phyloP scores from a whole-genome alignment of 2,797 vertebrate genomes.

The Anniella stebbinsi region DNA sequence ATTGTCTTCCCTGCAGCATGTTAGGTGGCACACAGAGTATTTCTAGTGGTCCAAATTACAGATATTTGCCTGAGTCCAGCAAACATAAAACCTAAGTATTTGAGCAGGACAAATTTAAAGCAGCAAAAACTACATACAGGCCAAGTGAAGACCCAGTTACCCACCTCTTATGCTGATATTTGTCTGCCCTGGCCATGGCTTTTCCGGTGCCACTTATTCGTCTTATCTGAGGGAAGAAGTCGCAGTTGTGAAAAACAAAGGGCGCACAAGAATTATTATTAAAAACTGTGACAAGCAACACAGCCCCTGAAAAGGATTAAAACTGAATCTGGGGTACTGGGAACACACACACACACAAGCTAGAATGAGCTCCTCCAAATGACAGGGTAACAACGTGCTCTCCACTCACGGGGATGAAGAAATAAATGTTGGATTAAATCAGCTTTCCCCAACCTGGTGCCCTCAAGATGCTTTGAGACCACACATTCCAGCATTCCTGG shows the following conservation, averaged over 20 bases:
- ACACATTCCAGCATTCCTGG: not conserved
- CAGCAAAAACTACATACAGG: slow-evolving; percentile 10
- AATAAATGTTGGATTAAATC: not conserved
- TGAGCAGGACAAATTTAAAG: slow-evolving; percentile 21
- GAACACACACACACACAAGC: too few relatives aligned
- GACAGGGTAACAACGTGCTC: not conserved
- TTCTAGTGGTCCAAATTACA: slow-evolving; percentile 12
- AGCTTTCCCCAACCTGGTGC: not conserved
- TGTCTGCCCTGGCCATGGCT: slow-evolving; percentile 92
- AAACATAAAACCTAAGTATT: slow-evolving; percentile 23
- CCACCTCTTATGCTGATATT: slow-evolving; percentile 97
- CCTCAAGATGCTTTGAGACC: not conserved
- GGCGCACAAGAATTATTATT: not conserved
- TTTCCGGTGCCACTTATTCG: slow-evolving; percentile 96
- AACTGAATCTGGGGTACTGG: not conserved
- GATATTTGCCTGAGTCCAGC: slow-evolving; percentile 9
- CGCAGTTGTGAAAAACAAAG: slow-evolving; percentile 39
- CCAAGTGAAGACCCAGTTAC: slow-evolving; percentile 34
- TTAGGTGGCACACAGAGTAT: not conserved
- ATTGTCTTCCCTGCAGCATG: not conserved
- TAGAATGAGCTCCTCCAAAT: not conserved
- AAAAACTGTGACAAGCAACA: slow-evolving; percentile 43
- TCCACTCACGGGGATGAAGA: not conserved
- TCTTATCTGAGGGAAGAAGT: slow-evolving; percentile 83
- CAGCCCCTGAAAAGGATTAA: slow-evolving; percentile 39